Evolutionary conservation across 2,888 invertebrate species (phyloP), one percentile per base, ranked within the genome.

Genomic region (Chymomyza amoena): DNA sequence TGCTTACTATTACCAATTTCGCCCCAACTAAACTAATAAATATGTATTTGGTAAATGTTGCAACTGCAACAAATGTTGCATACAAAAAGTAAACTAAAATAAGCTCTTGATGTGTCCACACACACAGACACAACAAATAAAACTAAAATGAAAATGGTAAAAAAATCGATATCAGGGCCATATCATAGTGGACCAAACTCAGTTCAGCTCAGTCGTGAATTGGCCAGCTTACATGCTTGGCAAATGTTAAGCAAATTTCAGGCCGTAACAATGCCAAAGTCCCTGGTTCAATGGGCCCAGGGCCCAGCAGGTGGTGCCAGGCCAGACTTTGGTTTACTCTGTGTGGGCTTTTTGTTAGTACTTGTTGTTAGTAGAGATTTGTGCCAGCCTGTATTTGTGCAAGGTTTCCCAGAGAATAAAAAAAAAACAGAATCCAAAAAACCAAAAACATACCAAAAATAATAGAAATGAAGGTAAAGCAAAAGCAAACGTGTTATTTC

Each of bases 401-500:
- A 45, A 45, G 39, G 39, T 45, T 45, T 45, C 13, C 39, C 39
- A 45, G 13, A 45, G 39, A 13, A 45, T 2, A 45, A 45, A 45
- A 45, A 45, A 45, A 45, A 45, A 13, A 13, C 6, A 32, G 0
- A 32, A 32, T 1, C 28, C 6, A n/a, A n/a, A 5, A 32, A 45
- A 45, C 39, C 13, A 45, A 45, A 45, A 45, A 45, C 39, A 45
- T 13, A 45, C 39, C 39, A 45, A 45, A 45, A 45, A 45, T 45
- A 45, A 45, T 45, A 45, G 39, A 18, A 59, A 61, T 36, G 45
- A 66, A 66, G 65, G 69, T 60, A 73, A 66, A 54, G 62, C 69
- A 28, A 73, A 66, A 54, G 62, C 69, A 28, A 73, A 73, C 62
- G 63, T 61, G 67, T 60, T 72, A 64, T 72, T 61, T 60, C 64